These are phyloP conservation scores for Muscidifurax raptorellus DNA, from an alignment of 1,140 invertebrate genomes.

Conservation along the genomic window DNA sequence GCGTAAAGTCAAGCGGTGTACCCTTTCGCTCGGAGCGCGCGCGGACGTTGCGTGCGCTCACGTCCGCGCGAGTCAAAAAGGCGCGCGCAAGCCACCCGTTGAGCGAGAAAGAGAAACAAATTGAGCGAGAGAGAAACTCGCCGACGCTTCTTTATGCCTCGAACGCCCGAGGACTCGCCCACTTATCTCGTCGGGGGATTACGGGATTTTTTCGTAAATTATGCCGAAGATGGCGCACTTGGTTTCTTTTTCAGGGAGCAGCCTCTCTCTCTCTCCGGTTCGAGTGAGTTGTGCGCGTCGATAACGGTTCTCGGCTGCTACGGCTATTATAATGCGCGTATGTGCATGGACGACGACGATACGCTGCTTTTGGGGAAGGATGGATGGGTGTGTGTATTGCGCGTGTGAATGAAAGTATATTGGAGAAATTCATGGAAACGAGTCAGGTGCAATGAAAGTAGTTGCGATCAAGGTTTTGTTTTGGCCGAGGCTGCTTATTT, in stretches of 20 bases:
- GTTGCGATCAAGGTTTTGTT: too few relatives aligned
- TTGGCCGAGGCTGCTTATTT: background rate
- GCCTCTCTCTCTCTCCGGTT: background rate
- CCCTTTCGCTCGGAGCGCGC: background rate
- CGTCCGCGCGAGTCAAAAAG: background rate
- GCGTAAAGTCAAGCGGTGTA: background rate
- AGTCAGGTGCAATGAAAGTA: background rate
- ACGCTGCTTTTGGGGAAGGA: too few relatives aligned
- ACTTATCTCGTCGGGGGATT: constrained; percentile 24
- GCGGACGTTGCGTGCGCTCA: background rate
- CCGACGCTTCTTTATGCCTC: background rate
- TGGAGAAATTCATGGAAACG: too few relatives aligned
- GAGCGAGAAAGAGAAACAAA: constrained; percentile 2
- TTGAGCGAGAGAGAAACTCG: constrained; percentile 1
- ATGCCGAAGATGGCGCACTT: constrained; percentile 30
- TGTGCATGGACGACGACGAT: background rate
- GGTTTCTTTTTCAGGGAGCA: background rate
- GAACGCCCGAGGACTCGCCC: background rate
- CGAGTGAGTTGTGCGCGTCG: constrained; percentile 13
- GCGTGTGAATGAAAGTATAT: too few relatives aligned
- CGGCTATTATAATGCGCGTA: background rate
- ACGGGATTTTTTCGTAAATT: constrained; percentile 50
- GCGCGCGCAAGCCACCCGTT: background rate
- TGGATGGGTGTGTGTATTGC: background rate
- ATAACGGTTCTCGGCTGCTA: constrained; percentile 18